Base-by-base conservation (phyloP, 2,113 vertebrate genomes). In the Pterocles orientalis region DNA sequence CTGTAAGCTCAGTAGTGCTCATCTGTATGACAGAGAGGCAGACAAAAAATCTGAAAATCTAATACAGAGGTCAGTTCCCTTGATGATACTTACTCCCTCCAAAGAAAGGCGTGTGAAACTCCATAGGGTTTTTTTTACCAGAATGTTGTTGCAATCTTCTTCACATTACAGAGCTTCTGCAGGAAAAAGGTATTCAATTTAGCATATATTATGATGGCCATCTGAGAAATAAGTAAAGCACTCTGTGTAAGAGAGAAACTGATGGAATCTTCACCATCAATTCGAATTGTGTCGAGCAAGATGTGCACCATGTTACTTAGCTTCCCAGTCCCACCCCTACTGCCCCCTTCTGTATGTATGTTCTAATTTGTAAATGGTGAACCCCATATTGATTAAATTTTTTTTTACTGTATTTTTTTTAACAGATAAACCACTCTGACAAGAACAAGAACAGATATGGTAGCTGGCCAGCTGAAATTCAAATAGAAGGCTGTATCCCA, bases 401-500 rank as follows among this genome's bases (percentile, higher is more conserved):
- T 36, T 9, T 21, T 14, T 19, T 53, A 41, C 41, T 41, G 41
- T 41, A 41, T 56, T 73, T n/a, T 84, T 89, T 82, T 48, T 5
- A 60, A 53, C 94, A 98, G 98, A 97, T 98, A 85, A 98, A 98
- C 79, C 98, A 98, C 70, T 97, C 95, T 18, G 85, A 97, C 36
- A 6, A 12, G 12, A n/a, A 8, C 1, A 98, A 58, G 9, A 98
- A 98, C 94, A 96, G 97, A 76, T 98, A 98, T 4, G 1, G 4
- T 1, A 97, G 96, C 79, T 98, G 98, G 98, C 98, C 98, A 20
- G 39, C 39, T 39, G 39, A 39, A 39, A 39, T 39, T 39, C 39
- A 39, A 92, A 98, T 98, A 86, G 97, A 98, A 77, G 98, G 98
- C 71, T 98, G 98, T 65, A 81, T 98, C 50, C 98, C 98, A 10